Evolutionary conservation across 30 jellyfish, hydroid and myxozoan genomes (phyloP), one percentile per base, ranked within the genome.

Genomic region (Aurelia sp.): DNA sequence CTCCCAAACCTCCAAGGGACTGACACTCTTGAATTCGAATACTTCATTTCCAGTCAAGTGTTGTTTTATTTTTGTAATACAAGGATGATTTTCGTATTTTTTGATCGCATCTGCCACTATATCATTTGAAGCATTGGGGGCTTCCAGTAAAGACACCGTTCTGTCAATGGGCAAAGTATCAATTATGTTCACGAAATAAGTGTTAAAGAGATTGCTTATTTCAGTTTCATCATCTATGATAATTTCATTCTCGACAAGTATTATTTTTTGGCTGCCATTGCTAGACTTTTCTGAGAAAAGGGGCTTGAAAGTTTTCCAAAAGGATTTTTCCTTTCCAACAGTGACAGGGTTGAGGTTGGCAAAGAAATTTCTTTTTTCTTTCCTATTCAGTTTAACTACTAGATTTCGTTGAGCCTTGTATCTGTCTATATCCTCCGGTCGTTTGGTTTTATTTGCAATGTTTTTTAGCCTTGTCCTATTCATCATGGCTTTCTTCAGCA

Each of bases 281-380:
- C 50, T 37, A 7, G 50, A 37, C 50, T 37, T 37, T 37, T 37
- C 69, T 74, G 85, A 74, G 21, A 74, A 20, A 19, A 71, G 18
- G 18, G 83, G 83, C 44, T 71, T 71, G 6, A 71, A 40, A 6
- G 83, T 71, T 4, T 30, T 71, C 83, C 83, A 71, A 33, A 71
- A 33, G 31, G 31, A 63, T 66, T 66, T 66, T 15, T 66, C 13
- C 15, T 59, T 59, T n/a, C 27, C 74, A 63, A 18, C 50, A 2
- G 50, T 37, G 50, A 37, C 50, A 37, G 50, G 50, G 50, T 37
- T 10, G 50, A 37, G 7, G 50, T 37, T 37, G 50, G 50, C 50
- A 37, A 37, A 37, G 50, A 37, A 37, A 37, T 37, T 37, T 7
- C 50, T 37, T 37, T 7, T 37, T 37, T 37, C 50, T 4, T 37